Evolutionary conservation across 2,888 invertebrate genomes (phyloP).

Genomic region (Aphrophora alni): DNA sequence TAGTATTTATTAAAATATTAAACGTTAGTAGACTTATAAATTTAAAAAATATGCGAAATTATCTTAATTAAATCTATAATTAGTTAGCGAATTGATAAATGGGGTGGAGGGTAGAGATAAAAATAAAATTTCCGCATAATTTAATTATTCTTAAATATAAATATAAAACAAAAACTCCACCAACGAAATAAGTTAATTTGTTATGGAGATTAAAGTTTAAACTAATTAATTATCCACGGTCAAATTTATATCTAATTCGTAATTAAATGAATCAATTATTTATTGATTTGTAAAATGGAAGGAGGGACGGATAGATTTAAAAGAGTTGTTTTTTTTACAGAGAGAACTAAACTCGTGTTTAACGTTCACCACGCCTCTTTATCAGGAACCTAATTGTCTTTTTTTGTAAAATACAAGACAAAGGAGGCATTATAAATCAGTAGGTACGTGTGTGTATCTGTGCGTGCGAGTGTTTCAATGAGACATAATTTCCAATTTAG

Average conservation of each 20-base stretch:
- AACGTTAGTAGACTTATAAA: no score
- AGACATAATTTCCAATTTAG: constrained; percentile 36
- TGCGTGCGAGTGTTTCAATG: not conserved
- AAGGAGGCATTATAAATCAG: not conserved
- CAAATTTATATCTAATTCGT: not conserved
- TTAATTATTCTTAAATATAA: no score
- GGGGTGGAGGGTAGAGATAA: no score
- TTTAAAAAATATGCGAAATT: no score
- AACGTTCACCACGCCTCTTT: not conserved
- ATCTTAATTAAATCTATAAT: no score
- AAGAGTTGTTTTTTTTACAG: no score
- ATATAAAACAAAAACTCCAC: no score
- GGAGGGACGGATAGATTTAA: not conserved
- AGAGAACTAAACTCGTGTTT: not conserved
- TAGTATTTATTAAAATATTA: no score
- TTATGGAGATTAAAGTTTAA: no score
- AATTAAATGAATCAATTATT: not conserved
- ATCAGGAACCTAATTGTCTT: not conserved
- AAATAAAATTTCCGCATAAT: no score
- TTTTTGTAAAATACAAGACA: constrained; percentile 1
- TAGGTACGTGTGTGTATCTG: not conserved
- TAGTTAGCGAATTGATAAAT: no score
- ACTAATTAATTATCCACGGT: not conserved
- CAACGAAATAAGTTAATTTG: no score
- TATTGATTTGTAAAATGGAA: not conserved